Evolutionary conservation across 1,140 invertebrate genomes (phyloP).

Genomic region (Hypothenemus hampei): DNA sequence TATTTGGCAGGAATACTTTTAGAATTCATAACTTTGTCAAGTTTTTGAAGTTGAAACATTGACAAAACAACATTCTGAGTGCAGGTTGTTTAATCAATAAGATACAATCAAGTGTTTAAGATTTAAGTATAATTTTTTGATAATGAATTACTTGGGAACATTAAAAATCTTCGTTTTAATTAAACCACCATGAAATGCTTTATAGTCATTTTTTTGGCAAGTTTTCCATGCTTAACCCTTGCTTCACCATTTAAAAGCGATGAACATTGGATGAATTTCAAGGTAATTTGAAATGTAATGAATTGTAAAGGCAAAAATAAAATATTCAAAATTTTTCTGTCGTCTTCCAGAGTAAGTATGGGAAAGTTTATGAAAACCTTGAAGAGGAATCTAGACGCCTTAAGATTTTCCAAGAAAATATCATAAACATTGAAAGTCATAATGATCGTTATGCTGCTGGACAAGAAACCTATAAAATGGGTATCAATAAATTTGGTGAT

Average conservation of each 20-base stretch:
- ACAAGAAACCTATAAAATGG: slow-evolving; percentile 58
- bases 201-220: not conserved
- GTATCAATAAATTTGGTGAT: slow-evolving; percentile 77
- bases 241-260: not conserved
- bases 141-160: not conserved
- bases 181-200: not conserved
- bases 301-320: not conserved
- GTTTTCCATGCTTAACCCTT: not conserved
- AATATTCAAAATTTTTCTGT: not conserved
- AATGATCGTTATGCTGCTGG: slow-evolving; percentile 58
- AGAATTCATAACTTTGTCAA: no score
- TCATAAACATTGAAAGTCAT: slow-evolving; percentile 8
- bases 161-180: not conserved
- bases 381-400: slow-evolving; percentile 10
- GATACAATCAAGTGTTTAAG: no score
- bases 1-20: not conserved
- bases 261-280: not conserved
- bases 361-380: slow-evolving; percentile 3
- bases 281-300: not conserved
- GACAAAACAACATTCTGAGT: not conserved
- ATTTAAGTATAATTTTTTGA: not conserved
- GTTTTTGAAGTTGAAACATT: not conserved
- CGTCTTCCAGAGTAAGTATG: slow-evolving; percentile 8
- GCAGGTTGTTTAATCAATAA: not conserved
- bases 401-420: slow-evolving; percentile 19